Percentiles rank a stretch among this genome's conserved stretches.
Evolutionary conservation across 2,888 invertebrate species (phyloP).

Genomic region (Leptinotarsa peninsularis): DNA sequence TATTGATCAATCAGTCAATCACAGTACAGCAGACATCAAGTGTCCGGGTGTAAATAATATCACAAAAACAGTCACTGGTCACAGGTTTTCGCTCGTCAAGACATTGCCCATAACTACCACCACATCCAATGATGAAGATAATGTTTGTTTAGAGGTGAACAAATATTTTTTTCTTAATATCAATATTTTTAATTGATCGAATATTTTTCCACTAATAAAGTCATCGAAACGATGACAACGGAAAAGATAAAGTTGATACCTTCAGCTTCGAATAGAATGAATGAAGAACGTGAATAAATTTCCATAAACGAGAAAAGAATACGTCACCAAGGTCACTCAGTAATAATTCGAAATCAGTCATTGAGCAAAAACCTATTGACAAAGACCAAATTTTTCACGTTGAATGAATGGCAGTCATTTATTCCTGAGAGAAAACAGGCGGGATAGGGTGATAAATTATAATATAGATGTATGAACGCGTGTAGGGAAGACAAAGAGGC

Average conservation of each 20-base stretch:
- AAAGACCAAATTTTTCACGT: slow-evolving; percentile 18
- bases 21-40: no score
- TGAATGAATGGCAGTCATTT: slow-evolving; percentile 32
- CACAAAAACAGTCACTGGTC: no score
- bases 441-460: slow-evolving; percentile 34
- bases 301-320: background rate
- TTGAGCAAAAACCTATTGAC: slow-evolving; percentile 4
- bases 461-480: slow-evolving; percentile 36
- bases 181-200: no score
- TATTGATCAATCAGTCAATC: no score
- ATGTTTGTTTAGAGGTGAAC: no score
- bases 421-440: slow-evolving; percentile 24
- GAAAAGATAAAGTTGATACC: background rate
- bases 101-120: no score
- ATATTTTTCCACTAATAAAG: no score
- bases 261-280: background rate
- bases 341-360: background rate
- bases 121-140: no score
- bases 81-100: no score
- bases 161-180: no score
- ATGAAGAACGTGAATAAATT: background rate
- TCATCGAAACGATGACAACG: no score
- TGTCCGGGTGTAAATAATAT: no score
- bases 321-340: background rate
- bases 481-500: slow-evolving; percentile 28